Evolutionary conservation across 2,113 vertebrate genomes (phyloP).

Genomic region (Podarcis cretensis): DNA sequence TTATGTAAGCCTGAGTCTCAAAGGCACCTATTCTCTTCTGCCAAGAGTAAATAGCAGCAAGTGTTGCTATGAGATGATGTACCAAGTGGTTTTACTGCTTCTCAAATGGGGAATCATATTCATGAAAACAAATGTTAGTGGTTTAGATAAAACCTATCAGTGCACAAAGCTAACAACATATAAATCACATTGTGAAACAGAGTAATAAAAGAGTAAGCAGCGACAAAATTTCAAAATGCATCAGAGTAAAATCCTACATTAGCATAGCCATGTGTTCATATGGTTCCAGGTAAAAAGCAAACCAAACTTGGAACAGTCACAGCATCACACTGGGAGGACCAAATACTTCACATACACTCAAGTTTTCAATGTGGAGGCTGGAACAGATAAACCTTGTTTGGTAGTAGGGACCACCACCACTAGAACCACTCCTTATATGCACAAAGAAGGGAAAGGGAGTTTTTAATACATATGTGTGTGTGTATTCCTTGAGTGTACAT

Average conservation of each 20-base stretch:
- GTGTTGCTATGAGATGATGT: neutral
- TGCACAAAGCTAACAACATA: neutral
- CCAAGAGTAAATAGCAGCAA: slow-evolving; percentile 5
- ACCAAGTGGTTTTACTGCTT: slow-evolving; percentile 23
- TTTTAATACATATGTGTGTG: too few relatives aligned
- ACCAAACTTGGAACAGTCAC: neutral
- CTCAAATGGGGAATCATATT: slow-evolving; percentile 18
- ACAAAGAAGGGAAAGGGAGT: too few relatives aligned
- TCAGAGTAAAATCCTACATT: neutral
- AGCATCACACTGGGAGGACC: neutral
- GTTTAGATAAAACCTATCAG: neutral
- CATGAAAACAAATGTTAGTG: slow-evolving; percentile 12
- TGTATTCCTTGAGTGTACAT: neutral
- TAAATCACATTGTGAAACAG: slow-evolving; percentile 1
- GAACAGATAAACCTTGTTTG: neutral
- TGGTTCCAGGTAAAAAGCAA: neutral
- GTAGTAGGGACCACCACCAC: neutral
- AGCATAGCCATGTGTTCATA: neutral
- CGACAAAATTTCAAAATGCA: neutral
- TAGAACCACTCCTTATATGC: neutral
- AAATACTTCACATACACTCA: neutral
- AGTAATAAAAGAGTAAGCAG: neutral
- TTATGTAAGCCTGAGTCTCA: slow-evolving; percentile 32
- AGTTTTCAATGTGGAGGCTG: neutral
- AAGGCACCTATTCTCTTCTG: slow-evolving; percentile 20